phyloP scores from a whole-genome alignment of 2,113 vertebrate genomes.

The Porphyrio hochstetteri region DNA sequence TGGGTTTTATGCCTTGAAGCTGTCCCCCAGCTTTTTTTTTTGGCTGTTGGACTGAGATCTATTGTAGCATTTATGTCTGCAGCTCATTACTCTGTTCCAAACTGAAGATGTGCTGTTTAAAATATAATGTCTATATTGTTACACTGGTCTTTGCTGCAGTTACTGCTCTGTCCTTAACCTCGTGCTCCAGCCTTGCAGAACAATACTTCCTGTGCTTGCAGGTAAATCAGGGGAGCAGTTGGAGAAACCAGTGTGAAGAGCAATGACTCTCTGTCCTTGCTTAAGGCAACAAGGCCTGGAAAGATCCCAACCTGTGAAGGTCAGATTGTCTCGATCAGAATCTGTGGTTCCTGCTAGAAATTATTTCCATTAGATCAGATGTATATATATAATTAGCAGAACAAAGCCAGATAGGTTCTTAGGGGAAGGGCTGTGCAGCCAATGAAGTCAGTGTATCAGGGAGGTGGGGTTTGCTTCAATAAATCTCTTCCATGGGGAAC shows the following conservation, averaged over 20 bases:
- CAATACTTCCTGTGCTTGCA: background rate
- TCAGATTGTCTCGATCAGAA: slow-evolving; percentile 50
- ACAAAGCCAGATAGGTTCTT: slow-evolving; percentile 18
- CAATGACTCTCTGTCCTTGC: background rate
- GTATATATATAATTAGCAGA: slow-evolving; percentile 67
- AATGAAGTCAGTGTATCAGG: background rate
- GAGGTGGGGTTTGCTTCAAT: background rate
- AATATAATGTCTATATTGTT: background rate
- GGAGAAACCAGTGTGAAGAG: background rate
- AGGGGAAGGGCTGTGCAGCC: background rate
- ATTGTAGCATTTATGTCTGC: background rate
- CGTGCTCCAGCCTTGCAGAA: background rate
- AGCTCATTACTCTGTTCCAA: background rate
- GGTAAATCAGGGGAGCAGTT: background rate
- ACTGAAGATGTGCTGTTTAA: background rate
- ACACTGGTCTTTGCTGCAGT: background rate
- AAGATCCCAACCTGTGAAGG: slow-evolving; percentile 61
- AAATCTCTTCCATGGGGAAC: background rate
- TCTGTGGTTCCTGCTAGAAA: slow-evolving; percentile 44
- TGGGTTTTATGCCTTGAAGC: background rate
- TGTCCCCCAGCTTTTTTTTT: background rate
- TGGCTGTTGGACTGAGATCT: background rate
- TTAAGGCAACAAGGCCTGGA: slow-evolving; percentile 43
- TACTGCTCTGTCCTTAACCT: background rate
- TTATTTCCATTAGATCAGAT: slow-evolving; percentile 72